A percentile compares a stretch with the other conserved stretches of the same genome.
Evolutionary conservation across 2,113 vertebrate species (phyloP).

Genomic region (Cyprichromis sp.): DNA sequence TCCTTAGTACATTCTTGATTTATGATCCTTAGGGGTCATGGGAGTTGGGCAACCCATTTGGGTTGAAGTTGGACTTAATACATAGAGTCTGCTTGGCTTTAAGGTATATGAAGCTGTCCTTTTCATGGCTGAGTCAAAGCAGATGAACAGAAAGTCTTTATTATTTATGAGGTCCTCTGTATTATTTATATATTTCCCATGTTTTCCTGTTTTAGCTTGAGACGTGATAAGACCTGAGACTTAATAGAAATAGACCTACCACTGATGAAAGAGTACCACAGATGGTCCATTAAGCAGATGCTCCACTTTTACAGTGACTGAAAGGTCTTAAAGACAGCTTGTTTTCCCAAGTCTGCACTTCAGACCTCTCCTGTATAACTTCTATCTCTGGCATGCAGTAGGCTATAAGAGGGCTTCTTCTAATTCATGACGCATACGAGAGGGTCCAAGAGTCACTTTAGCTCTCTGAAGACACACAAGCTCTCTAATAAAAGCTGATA

Average conservation of each 20-base stretch:
- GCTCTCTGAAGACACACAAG: constrained; percentile 15
- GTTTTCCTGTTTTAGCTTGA: not conserved
- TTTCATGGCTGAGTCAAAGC: not conserved
- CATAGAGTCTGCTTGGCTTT: not conserved
- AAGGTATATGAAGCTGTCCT: not conserved
- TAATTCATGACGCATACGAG: constrained; percentile 40
- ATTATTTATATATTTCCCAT: not conserved
- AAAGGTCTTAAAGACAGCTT: constrained; percentile 9
- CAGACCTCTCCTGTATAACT: not conserved
- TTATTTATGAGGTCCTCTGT: not conserved
- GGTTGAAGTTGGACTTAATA: not conserved
- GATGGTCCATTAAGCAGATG: not conserved
- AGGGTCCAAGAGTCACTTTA: not conserved
- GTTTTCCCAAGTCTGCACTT: constrained; percentile 37
- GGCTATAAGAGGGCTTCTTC: not conserved
- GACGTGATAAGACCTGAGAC: not conserved
- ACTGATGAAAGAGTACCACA: not conserved
- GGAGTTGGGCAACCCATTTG: not conserved
- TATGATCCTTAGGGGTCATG: not conserved
- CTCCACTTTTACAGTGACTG: not conserved
- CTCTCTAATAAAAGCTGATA: constrained; percentile 44
- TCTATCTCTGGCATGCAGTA: not conserved
- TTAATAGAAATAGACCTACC: not conserved
- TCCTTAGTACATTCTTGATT: not conserved
- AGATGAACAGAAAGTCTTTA: not conserved